Evolutionary conservation across 2,113 vertebrate species (phyloP).

Genomic region (Thinocorus orbignyianus): DNA sequence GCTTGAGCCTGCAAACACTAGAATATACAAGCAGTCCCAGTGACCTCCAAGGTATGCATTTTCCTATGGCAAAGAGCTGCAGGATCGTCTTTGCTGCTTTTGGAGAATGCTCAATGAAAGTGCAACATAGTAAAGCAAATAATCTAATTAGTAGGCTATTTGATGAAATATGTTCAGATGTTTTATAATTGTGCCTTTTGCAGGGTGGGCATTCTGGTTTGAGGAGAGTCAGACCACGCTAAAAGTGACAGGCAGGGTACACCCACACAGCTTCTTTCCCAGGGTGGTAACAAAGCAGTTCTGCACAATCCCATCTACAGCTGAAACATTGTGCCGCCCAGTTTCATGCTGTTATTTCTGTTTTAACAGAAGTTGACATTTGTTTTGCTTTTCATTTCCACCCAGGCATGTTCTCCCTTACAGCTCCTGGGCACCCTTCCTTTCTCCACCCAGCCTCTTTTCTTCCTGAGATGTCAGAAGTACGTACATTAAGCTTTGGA

Average conservation of each 20-base stretch:
- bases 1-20: background rate
- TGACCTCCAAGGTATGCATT: conserved; percentile 25
- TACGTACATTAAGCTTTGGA: background rate
- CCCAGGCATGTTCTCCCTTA: background rate
- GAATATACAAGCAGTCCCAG: conserved; percentile 31
- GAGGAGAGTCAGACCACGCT: background rate
- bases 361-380: background rate
- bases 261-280: background rate
- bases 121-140: conserved; percentile 33
- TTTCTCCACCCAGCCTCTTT: background rate
- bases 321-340: background rate
- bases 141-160: background rate
- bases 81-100: background rate
- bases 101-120: conserved; percentile 28
- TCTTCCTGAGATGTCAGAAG: conserved; percentile 52
- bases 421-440: background rate
- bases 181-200: conserved; percentile 34
- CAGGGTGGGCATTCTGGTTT: background rate
- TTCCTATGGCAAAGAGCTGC: background rate
- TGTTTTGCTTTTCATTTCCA: background rate
- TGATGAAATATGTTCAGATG: background rate
- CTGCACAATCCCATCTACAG: background rate
- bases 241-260: background rate
- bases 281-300: background rate
- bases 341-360: background rate